Percentiles rank a stretch among this genome's conserved stretches.
Evolutionary conservation across 1,140 invertebrate genomes (phyloP).

Genomic region (Centruroides vittatus): DNA sequence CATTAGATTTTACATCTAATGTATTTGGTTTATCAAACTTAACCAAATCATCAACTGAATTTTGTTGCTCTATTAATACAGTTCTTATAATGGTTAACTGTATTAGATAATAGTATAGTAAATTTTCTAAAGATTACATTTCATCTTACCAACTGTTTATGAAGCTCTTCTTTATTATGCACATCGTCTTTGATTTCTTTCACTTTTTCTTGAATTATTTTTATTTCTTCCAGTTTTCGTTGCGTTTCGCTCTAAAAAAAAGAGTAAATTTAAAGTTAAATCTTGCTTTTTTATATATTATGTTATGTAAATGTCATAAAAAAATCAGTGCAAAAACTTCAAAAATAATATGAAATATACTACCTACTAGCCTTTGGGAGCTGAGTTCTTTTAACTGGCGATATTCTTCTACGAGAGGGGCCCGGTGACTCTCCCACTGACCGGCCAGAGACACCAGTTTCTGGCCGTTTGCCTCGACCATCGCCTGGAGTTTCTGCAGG

Average conservation of each 20-base stretch:
- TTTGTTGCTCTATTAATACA: too few species aligned
- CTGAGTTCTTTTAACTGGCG: slow-evolving; percentile 39
- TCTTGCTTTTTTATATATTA: slow-evolving; percentile 11
- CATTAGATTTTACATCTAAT: too few species aligned
- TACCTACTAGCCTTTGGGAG: slow-evolving; percentile 41
- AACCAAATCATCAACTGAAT: too few species aligned
- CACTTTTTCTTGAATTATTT: slow-evolving; percentile 32
- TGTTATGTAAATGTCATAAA: too few species aligned
- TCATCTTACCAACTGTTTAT: slow-evolving; percentile 29
- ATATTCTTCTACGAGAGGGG: slow-evolving; percentile 46
- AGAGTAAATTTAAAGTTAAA: too few species aligned
- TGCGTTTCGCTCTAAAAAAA: slow-evolving; percentile 29
- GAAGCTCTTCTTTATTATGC: slow-evolving; percentile 34
- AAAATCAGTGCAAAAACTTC: slow-evolving; percentile 1
- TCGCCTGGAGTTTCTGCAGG: slow-evolving; percentile 42
- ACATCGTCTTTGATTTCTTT: slow-evolving; percentile 37
- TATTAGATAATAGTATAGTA: too few species aligned
- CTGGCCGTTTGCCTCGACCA: slow-evolving; percentile 43
- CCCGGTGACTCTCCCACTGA: slow-evolving; percentile 53
- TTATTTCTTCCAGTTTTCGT: slow-evolving; percentile 34
- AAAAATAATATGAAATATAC: neutral
- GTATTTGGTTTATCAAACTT: too few species aligned
- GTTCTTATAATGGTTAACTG: too few species aligned
- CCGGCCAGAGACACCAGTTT: slow-evolving; percentile 43
- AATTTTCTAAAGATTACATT: too few species aligned